Evolutionary conservation across 2,888 invertebrate genomes (phyloP).

Genomic region (Eilema caniola): DNA sequence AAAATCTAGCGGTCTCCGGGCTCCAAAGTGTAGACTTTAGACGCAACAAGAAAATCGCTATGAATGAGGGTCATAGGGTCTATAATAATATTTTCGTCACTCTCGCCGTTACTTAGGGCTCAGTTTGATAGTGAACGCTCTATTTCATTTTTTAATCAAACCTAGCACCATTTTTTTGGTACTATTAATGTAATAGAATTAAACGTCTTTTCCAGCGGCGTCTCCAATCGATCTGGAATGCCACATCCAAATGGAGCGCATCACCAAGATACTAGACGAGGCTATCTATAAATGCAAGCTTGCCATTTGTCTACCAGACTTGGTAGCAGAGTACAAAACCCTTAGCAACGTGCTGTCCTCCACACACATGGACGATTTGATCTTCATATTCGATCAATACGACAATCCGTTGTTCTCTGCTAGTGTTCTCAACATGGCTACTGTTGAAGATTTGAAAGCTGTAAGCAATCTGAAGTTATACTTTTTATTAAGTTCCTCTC

Average conservation of each 20-base stretch:
- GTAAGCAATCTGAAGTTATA: constrained; percentile 56
- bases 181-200: no score
- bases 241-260: constrained; percentile 84
- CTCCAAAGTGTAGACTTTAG: no score
- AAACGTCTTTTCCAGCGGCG: constrained; percentile 56
- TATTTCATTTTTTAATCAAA: no score
- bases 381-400: constrained; percentile 80
- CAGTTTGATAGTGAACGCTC: no score
- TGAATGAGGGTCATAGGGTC: no score
- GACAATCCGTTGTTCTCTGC: constrained; percentile 75
- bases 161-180: no score
- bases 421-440: constrained; percentile 72
- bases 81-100: no score
- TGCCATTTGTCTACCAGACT: constrained; percentile 71
- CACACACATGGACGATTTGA: constrained; percentile 75
- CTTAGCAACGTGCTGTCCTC: constrained; percentile 63
- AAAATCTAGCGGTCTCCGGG: no score
- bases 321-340: constrained; percentile 74
- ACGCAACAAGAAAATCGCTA: no score
- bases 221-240: constrained; percentile 84
- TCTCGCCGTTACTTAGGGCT: no score
- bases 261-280: constrained; percentile 83
- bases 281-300: constrained; percentile 80
- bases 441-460: constrained; percentile 75
- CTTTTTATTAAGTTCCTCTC: neutral